phyloP scores from a whole-genome alignment of 2,888 invertebrate genomes.

The Lithodes maja region DNA sequence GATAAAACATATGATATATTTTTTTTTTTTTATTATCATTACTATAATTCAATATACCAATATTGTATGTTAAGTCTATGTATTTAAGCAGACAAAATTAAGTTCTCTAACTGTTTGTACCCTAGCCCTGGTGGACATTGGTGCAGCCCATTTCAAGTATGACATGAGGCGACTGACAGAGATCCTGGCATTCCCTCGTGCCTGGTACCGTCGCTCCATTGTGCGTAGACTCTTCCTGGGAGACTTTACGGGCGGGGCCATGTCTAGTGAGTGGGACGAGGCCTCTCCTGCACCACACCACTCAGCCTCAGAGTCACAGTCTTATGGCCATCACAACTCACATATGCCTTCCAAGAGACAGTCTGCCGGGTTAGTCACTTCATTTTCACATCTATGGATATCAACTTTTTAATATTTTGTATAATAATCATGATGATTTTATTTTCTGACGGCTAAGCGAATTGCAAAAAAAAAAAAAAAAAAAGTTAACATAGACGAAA shows the following conservation, averaged over 20 bases:
- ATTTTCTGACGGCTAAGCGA: no score
- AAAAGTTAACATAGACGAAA: no score
- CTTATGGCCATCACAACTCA: conserved; percentile 20
- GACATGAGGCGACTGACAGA: conserved; percentile 98
- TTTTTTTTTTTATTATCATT: no score
- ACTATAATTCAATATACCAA: no score
- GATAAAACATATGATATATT: no score
- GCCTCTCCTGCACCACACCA: conserved; percentile 38
- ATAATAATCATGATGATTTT: no score
- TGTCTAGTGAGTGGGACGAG: conserved; percentile 58
- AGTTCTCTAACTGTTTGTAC: neutral
- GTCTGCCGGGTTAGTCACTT: conserved; percentile 40
- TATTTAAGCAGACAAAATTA: no score
- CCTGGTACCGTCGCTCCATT: conserved; percentile 97
- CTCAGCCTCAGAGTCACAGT: conserved; percentile 35
- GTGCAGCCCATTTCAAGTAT: conserved; percentile 97
- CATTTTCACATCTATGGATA: no score
- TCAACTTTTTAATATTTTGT: no score
- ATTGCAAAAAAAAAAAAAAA: no score
- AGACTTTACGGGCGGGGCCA: conserved; percentile 81
- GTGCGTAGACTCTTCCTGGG: conserved; percentile 94
- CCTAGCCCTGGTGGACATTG: conserved; percentile 91
- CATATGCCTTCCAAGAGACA: conserved; percentile 39
- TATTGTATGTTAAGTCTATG: no score
- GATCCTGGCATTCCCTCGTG: conserved; percentile 97